Evolutionary conservation across 1,140 invertebrate genomes (phyloP), one percentile per base, ranked within the genome.

Genomic region (Nautilus pompilius): DNA sequence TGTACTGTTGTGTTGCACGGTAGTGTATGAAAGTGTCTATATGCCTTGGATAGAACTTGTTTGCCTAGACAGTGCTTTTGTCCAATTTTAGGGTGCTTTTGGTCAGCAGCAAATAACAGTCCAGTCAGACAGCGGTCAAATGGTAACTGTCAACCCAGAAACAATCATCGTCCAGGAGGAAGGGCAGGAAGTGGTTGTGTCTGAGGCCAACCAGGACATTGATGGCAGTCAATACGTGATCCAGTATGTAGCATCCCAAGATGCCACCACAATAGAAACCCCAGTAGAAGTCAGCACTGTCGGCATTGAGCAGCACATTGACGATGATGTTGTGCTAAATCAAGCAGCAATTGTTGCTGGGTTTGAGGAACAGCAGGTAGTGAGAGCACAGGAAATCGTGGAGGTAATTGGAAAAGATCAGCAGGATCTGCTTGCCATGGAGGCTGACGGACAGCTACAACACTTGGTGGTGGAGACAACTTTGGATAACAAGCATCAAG

Each of bases 101-200:
- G 66, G 65, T 30, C 57, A 70, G n/a, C 72, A 73, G 48, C 68
- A 73, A 63, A 67, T 76, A 53, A 72, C 71, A 8, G 73, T 78
- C 29, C 69, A 76, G 58, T 66, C 71, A 28, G 73, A 80, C 29
- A 71, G 74, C 62, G 74, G 76, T 5, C 70, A 78, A 41, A 68
- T 77, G 32, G 36, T 79, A 20, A 63, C 72, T 0, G 68, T 79
- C n/a, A 70, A 73, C 32, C 77, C 72, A 15, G 76, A 78, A 45
- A 76, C 75, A 17, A 78, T 80, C 57, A 75, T 80, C 45, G 75
- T 80, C 15, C 75, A 77, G 53, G 69, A 79, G 54, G 72, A 75
- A 45, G 77, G 72, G 8, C 68, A 70, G 28, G 70, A 76, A 62
- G 65, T 78, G 28, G 48, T 77, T 26, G 54, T 74, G 10, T 66